These are phyloP conservation scores for Actinia equina DNA, from an alignment of 64 coral and sea anemone species.

Conservation along the genomic window DNA sequence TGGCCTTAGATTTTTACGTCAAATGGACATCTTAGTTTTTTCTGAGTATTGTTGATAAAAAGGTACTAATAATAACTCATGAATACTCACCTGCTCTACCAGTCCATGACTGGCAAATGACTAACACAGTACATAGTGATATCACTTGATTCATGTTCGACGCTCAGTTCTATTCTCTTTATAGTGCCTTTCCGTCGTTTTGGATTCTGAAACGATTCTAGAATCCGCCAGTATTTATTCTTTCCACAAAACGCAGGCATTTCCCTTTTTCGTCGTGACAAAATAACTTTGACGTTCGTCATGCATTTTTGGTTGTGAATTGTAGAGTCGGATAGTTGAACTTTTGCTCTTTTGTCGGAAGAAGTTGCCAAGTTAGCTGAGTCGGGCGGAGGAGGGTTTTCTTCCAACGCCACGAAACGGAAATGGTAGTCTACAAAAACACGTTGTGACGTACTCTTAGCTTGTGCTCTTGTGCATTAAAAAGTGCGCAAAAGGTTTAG, in stretches of 20 bases:
- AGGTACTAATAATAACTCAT: background rate
- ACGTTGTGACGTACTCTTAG: background rate
- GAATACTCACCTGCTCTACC: background rate
- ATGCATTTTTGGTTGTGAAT: background rate
- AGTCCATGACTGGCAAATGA: background rate
- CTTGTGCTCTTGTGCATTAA: too few relatives aligned
- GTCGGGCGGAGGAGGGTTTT: background rate
- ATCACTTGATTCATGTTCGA: background rate
- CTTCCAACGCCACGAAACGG: background rate
- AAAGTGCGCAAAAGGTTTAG: too few relatives aligned
- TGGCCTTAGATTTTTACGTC: background rate
- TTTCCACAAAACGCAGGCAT: background rate
- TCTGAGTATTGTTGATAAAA: background rate
- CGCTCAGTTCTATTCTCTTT: background rate
- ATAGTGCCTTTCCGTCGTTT: background rate
- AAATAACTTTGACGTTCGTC: background rate
- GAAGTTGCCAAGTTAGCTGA: background rate
- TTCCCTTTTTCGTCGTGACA: background rate
- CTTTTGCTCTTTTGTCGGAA: background rate
- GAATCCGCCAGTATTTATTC: background rate
- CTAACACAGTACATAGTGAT: background rate
- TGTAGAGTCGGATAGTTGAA: background rate
- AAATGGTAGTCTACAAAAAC: background rate
- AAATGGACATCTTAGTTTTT: too few relatives aligned
- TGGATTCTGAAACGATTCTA: background rate